Percentiles rank a stretch among this genome's conserved stretches.
phyloP scores from a whole-genome alignment of 2,888 invertebrate species.

The Drosophila histrio region DNA sequence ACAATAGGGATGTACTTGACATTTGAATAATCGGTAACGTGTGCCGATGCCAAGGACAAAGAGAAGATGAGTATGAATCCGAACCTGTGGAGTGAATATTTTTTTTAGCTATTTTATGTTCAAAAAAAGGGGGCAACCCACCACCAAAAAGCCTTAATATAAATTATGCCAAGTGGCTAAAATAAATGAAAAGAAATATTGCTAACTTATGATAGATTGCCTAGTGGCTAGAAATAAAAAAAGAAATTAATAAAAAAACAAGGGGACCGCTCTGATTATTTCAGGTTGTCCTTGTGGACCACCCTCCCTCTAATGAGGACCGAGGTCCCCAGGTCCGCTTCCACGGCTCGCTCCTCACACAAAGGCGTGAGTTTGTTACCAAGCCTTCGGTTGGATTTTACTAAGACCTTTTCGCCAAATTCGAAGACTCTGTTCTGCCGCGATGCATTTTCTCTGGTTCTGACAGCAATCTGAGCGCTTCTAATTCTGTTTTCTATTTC shows the following conservation, averaged over 20 bases:
- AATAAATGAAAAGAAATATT: neutral
- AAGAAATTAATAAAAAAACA: neutral
- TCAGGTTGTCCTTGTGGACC: slow-evolving; percentile 23
- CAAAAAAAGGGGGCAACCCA: neutral
- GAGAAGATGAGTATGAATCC: slow-evolving; percentile 1
- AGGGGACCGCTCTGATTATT: neutral
- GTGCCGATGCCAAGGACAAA: slow-evolving; percentile 11
- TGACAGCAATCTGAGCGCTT: slow-evolving; percentile 6
- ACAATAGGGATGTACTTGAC: slow-evolving; percentile 25
- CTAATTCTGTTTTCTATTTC: slow-evolving; percentile 1
- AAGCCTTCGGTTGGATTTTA: slow-evolving; percentile 18
- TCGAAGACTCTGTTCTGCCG: slow-evolving; percentile 22
- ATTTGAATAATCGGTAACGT: slow-evolving; percentile 15
- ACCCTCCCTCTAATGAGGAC: slow-evolving; percentile 25
- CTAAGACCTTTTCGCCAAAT: neutral
- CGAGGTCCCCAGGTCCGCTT: slow-evolving; percentile 18
- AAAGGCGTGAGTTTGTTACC: slow-evolving; percentile 24
- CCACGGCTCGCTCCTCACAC: slow-evolving; percentile 10
- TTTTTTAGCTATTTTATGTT: neutral
- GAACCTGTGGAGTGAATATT: slow-evolving; percentile 6
- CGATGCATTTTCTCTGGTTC: slow-evolving; percentile 4
- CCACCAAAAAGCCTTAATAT: slow-evolving; percentile 1
- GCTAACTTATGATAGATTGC: neutral
- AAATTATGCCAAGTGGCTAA: slow-evolving; percentile 7
- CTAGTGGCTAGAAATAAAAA: slow-evolving; percentile 13